Base-by-base conservation (phyloP, 2,797 vertebrate genomes). In the Chromobotia macracanthus region DNA sequence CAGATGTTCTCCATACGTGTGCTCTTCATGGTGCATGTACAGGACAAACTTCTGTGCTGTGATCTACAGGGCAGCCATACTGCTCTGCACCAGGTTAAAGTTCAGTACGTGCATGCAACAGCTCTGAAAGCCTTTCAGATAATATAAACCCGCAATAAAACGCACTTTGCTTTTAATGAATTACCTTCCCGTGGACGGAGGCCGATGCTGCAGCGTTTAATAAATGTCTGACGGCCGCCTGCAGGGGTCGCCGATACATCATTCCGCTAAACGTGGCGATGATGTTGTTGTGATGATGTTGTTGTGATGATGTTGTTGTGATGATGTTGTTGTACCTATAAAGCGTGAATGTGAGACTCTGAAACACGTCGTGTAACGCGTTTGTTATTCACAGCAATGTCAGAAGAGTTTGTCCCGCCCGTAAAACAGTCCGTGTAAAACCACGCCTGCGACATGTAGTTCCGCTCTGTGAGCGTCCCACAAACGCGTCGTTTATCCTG, bases 211-310 rank as follows among this genome's bases (percentile, higher is more conserved):
- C 78, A 70, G 72, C 80, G 71, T 19, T 87, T 5, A 84, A 1
- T n/a, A 88, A 13, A 70, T 38, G 87, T 79, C 90, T 85, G 67
- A 84, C 82, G 61, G 87, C 89, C 3, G 85, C 88, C 83, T 89
- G 92, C 83, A 94, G 84, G 82, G 88, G 88, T 86, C 92, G 89
- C 86, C 91, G 91, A 74, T 90, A 94, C 93, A 94, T 94, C 88
- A 70, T 89, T 89, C 75, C 82, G 63, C 64, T 51, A 48, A 74
- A 83, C 72, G 77, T 76, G 69, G n/a, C 84, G 44, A 35, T 44
- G 74, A 65, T 80, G 5, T 31, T 61, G 72, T 31, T n/a, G n/a
- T n/a, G n/a, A n/a, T n/a, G n/a, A n/a, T n/a, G n/a, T n/a, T n/a
- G n/a, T n/a, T n/a, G n/a, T n/a, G n/a, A n/a, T n/a, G n/a, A n/a